Evolutionary conservation across 2,888 invertebrate genomes (phyloP).

Genomic region (Acanthosepion pharaonis): DNA sequence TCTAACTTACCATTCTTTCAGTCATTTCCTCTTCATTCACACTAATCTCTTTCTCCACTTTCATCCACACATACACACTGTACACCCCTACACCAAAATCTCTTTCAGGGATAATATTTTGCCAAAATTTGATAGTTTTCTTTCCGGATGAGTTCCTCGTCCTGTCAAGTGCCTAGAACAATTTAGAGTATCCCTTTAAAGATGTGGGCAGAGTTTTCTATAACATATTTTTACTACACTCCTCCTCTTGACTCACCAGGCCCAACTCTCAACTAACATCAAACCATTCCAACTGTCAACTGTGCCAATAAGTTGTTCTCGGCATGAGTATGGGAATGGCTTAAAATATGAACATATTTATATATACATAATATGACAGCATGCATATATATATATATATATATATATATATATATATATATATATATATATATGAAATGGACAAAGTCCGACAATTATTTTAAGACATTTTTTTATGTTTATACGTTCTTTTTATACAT

Average conservation of each 20-base stretch:
- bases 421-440: no score
- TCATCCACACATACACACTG: background rate
- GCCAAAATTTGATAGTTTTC: conserved; percentile 17
- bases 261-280: background rate
- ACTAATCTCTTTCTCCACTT: background rate
- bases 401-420: no score
- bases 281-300: background rate
- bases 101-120: background rate
- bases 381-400: no score
- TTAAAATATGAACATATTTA: background rate
- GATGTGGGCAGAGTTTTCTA: conserved; percentile 1
- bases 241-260: background rate
- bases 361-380: no score
- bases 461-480: no score
- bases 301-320: background rate
- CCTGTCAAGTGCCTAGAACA: conserved; percentile 25
- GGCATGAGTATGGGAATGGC: background rate
- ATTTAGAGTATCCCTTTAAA: conserved; percentile 15
- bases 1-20: no score
- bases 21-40: background rate
- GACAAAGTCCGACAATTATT: no score
- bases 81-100: background rate
- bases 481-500: no score
- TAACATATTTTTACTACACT: background rate
- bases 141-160: conserved; percentile 33